These are phyloP conservation scores for Petrolisthes manimaculis DNA, from an alignment of 2,888 invertebrate species.

Conservation along the genomic window DNA sequence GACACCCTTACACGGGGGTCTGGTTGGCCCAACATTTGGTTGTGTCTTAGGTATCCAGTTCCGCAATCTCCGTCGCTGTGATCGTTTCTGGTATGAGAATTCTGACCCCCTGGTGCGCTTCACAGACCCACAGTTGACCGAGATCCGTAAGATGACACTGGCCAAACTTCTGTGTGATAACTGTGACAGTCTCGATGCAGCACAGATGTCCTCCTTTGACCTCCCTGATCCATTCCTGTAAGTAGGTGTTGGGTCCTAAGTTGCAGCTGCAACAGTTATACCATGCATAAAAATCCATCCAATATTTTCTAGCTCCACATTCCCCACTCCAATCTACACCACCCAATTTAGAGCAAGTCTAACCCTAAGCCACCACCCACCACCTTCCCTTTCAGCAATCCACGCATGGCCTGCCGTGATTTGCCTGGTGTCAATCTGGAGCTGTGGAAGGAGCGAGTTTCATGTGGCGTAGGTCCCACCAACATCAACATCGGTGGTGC, in stretches of 20 bases:
- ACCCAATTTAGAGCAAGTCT: neutral
- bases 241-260: slow-evolving; percentile 66
- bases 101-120: slow-evolving; percentile 71
- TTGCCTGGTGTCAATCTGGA: slow-evolving; percentile 70
- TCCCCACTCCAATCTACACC: neutral
- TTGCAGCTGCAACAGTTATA: neutral
- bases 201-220: slow-evolving; percentile 73
- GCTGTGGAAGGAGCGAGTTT: slow-evolving; percentile 70
- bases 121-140: slow-evolving; percentile 80
- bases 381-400: slow-evolving; percentile 76
- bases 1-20: slow-evolving; percentile 73
- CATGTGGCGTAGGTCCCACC: slow-evolving; percentile 70
- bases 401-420: slow-evolving; percentile 85
- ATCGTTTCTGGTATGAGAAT: slow-evolving; percentile 75
- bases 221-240: slow-evolving; percentile 72
- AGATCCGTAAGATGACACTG: slow-evolving; percentile 77
- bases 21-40: slow-evolving; percentile 75
- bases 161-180: slow-evolving; percentile 74
- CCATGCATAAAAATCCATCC: neutral
- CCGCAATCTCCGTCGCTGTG: slow-evolving; percentile 72
- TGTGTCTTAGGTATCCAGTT: slow-evolving; percentile 76
- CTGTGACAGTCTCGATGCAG: slow-evolving; percentile 71
- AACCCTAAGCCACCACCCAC: neutral
- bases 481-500: slow-evolving; percentile 71
- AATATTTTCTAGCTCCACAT: neutral